These are phyloP conservation scores for Paelopatides confundens DNA, from an alignment of 53 echinoderm and acorn worm species.

Conservation along the genomic window DNA sequence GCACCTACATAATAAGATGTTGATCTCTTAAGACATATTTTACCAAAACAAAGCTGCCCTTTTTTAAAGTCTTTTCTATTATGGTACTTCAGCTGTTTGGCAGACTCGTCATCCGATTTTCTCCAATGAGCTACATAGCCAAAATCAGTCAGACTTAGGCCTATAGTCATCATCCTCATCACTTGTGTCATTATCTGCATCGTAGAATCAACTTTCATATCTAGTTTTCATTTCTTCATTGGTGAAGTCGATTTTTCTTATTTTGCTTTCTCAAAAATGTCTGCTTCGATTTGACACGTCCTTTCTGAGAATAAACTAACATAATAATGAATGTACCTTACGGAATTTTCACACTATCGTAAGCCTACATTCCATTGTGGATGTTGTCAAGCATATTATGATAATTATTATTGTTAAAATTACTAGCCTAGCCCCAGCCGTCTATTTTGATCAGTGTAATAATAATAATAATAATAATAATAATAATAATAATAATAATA, in stretches of 20 bases:
- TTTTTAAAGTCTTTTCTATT: too few species aligned
- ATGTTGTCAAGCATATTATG: too few species aligned
- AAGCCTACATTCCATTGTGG: too few species aligned
- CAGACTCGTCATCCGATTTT: background rate
- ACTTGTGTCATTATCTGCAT: conserved; percentile 1
- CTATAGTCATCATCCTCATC: background rate
- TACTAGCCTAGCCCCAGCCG: too few species aligned
- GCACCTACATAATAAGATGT: background rate
- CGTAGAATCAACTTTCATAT: background rate
- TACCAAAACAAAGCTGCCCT: background rate
- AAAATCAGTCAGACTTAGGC: too few species aligned
- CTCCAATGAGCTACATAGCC: background rate
- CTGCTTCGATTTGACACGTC: background rate
- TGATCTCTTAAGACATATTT: background rate
- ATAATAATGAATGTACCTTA: too few species aligned
- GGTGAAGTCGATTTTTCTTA: background rate
- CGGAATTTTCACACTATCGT: too few species aligned
- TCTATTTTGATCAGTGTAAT: too few species aligned
- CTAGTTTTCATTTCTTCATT: background rate
- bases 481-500: too few species aligned
- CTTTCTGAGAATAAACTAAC: too few species aligned
- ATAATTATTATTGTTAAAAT: too few species aligned
- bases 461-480: too few species aligned
- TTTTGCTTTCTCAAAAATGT: background rate
- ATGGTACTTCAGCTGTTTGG: background rate